Evolutionary conservation across 2,888 invertebrate species (phyloP).

Genomic region (Augiades crinisus): DNA sequence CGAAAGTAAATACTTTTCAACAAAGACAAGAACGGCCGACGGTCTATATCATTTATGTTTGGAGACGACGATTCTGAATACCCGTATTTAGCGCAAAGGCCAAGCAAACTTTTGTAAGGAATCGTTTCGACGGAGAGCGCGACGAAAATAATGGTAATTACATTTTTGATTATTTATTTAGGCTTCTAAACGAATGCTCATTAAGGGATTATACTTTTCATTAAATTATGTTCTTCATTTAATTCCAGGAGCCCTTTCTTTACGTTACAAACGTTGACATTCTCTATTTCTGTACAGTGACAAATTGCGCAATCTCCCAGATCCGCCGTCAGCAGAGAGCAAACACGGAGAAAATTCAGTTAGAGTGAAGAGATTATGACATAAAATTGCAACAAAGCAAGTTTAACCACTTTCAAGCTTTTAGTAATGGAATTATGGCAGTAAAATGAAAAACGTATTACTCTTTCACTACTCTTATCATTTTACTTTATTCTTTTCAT

Average conservation of each 20-base stretch:
- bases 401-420: too few relatives aligned
- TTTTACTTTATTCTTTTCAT: too few relatives aligned
- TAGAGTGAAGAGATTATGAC: constrained; percentile 26
- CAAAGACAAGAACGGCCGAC: constrained; percentile 46
- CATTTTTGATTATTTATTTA: constrained; percentile 25
- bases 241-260: constrained; percentile 8
- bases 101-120: constrained; percentile 23
- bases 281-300: constrained; percentile 15
- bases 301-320: constrained; percentile 25
- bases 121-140: constrained; percentile 9
- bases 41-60: constrained; percentile 30
- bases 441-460: too few relatives aligned
- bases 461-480: too few relatives aligned
- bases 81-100: constrained; percentile 16
- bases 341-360: constrained; percentile 24
- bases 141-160: constrained; percentile 20
- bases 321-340: constrained; percentile 23
- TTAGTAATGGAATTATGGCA: too few relatives aligned
- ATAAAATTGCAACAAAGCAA: constrained; percentile 24
- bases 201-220: constrained; percentile 16
- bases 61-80: constrained; percentile 28
- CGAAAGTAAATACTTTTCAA: constrained; percentile 62
- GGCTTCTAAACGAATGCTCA: constrained; percentile 14
- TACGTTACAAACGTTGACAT: constrained; percentile 18
- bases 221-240: constrained; percentile 10